phyloP scores from a whole-genome alignment of 2,888 invertebrate species.

The Elaeidobius kamerunicus region DNA sequence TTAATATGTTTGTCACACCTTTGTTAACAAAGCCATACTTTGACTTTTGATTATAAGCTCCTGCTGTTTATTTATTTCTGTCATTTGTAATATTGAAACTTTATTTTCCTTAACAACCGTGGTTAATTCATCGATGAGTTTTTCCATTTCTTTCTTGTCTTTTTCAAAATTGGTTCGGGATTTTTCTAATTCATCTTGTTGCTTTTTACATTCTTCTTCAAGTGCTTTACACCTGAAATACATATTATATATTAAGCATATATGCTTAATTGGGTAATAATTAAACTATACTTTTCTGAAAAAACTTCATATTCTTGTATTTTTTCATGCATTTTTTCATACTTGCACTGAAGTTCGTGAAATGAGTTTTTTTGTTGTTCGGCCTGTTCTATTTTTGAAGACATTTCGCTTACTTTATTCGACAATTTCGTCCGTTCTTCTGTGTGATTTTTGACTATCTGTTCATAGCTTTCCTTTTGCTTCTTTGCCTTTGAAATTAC shows the following conservation, averaged over 20 bases:
- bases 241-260: not conserved
- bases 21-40: constrained; percentile 32
- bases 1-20: constrained; percentile 28
- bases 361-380: constrained; percentile 17
- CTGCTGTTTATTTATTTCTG: constrained; percentile 37
- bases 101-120: constrained; percentile 38
- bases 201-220: constrained; percentile 33
- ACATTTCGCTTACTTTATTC: constrained; percentile 29
- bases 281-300: constrained; percentile 26
- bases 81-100: constrained; percentile 35
- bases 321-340: constrained; percentile 29
- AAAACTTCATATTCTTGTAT: constrained; percentile 30
- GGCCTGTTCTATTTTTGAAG: constrained; percentile 26
- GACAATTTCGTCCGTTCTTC: constrained; percentile 29
- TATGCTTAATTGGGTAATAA: not conserved
- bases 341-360: constrained; percentile 27
- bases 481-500: constrained; percentile 27
- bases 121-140: constrained; percentile 37
- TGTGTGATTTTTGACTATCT: constrained; percentile 25
- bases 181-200: constrained; percentile 22
- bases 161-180: constrained; percentile 32
- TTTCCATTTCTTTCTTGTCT: constrained; percentile 34
- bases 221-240: constrained; percentile 31
- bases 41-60: constrained; percentile 36
- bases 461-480: constrained; percentile 31